Percentiles rank a stretch among this genome's conserved stretches.
These are phyloP conservation scores for Olivierus martensii DNA, from an alignment of 1,140 invertebrate species.

Conservation along the genomic window DNA sequence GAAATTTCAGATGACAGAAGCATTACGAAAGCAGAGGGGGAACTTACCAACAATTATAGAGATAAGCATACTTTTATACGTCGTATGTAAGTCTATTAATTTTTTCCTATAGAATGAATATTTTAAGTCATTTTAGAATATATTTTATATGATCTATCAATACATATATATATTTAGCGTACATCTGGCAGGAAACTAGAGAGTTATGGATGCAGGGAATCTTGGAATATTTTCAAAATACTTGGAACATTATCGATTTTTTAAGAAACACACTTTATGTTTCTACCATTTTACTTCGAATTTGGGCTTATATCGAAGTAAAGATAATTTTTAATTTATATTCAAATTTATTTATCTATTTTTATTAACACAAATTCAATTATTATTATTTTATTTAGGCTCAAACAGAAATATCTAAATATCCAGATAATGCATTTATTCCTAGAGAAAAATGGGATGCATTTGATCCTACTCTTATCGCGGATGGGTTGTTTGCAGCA, in stretches of 20 bases:
- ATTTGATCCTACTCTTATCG: constrained; percentile 47
- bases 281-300: constrained; percentile 79
- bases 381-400: constrained; percentile 24
- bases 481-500: constrained; percentile 46
- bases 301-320: constrained; percentile 85
- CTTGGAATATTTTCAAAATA: constrained; percentile 88
- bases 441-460: constrained; percentile 42
- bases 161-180: too few species aligned
- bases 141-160: too few species aligned
- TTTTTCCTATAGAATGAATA: neutral
- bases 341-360: constrained; percentile 7
- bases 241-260: constrained; percentile 99
- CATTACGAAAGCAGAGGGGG: constrained; percentile 62
- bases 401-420: constrained; percentile 28
- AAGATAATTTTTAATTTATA: constrained; percentile 11
- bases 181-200: constrained; percentile 98
- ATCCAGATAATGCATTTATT: constrained; percentile 26
- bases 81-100: constrained; percentile 43
- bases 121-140: too few species aligned
- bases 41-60: constrained; percentile 70
- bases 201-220: constrained; percentile 94
- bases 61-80: constrained; percentile 60
- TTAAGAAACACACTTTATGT: constrained; percentile 95
- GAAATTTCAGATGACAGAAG: constrained; percentile 44
- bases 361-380: neutral